These are phyloP conservation scores for Pitta sordida DNA, from an alignment of 2,113 vertebrate genomes.

Conservation along the genomic window DNA sequence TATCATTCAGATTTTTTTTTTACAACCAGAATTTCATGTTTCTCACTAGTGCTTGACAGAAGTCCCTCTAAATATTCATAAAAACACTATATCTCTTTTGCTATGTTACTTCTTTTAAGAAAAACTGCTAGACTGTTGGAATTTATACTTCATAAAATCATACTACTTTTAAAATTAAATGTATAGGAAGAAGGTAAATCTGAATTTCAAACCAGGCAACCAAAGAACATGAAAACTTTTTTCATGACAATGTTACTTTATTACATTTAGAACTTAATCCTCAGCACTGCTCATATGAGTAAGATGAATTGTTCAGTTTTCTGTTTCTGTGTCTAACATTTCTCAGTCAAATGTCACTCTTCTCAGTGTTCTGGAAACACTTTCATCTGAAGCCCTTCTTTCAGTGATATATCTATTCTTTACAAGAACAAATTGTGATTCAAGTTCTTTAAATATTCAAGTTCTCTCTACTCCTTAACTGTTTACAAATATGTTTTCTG, in stretches of 20 bases:
- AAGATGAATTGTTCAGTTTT: neutral
- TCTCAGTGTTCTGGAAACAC: neutral
- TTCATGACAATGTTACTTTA: neutral
- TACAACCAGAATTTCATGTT: neutral
- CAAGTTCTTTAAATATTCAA: neutral
- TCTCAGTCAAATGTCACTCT: neutral
- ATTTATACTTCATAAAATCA: neutral
- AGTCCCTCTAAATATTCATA: neutral
- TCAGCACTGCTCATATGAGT: too few relatives aligned
- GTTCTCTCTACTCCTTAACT: neutral
- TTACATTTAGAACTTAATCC: neutral
- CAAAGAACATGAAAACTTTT: neutral
- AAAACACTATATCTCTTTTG: neutral
- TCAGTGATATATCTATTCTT: neutral
- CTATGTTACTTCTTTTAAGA: neutral
- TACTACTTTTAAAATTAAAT: neutral
- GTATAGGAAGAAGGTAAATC: fast-evolving
- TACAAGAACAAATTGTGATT: neutral
- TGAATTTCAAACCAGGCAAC: neutral
- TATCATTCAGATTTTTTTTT: neutral
- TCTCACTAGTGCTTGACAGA: neutral
- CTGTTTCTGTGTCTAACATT: neutral
- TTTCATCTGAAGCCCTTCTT: neutral
- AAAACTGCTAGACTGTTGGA: neutral
- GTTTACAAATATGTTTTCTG: neutral